Evolutionary conservation across 2,888 invertebrate species (phyloP).

Genomic region (Drosophila histrio): DNA sequence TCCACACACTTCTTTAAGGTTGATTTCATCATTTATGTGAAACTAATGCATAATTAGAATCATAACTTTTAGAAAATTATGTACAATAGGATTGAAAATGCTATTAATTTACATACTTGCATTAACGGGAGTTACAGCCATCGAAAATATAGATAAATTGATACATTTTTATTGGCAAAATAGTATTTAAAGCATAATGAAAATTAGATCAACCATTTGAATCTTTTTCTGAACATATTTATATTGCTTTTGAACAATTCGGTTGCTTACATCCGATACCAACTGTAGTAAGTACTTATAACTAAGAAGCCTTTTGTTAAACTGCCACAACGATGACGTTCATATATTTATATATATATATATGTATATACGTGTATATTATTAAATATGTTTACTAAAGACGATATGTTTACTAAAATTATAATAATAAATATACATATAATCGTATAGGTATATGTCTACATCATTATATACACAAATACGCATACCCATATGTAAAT

Average conservation of each 20-base stretch:
- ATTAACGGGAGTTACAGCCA: not conserved
- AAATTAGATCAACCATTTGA: slow-evolving; percentile 4
- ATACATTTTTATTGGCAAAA: not conserved
- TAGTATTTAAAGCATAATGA: not conserved
- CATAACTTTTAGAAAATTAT: slow-evolving; percentile 18
- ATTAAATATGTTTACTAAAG: slow-evolving; percentile 35
- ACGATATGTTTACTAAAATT: slow-evolving; percentile 69
- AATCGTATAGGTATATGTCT: slow-evolving; percentile 14
- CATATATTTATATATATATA: slow-evolving; percentile 32
- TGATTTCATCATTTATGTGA: not conserved
- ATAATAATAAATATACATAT: slow-evolving; percentile 35
- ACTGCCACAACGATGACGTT: slow-evolving; percentile 52
- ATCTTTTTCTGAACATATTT: slow-evolving; percentile 12
- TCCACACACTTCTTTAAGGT: not conserved
- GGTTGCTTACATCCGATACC: slow-evolving; percentile 37
- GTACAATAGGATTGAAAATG: slow-evolving; percentile 6
- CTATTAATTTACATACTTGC: slow-evolving; percentile 7
- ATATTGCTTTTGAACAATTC: slow-evolving; percentile 44
- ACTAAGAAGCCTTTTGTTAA: slow-evolving; percentile 60
- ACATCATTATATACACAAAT: slow-evolving; percentile 16
- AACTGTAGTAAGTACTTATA: slow-evolving; percentile 47
- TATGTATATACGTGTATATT: slow-evolving; percentile 13
- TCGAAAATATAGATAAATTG: slow-evolving; percentile 6
- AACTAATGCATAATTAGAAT: not conserved
- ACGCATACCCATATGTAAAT: slow-evolving; percentile 15